Evolutionary conservation across 2,113 vertebrate species (phyloP).

Genomic region (Apaloderma vittatum): DNA sequence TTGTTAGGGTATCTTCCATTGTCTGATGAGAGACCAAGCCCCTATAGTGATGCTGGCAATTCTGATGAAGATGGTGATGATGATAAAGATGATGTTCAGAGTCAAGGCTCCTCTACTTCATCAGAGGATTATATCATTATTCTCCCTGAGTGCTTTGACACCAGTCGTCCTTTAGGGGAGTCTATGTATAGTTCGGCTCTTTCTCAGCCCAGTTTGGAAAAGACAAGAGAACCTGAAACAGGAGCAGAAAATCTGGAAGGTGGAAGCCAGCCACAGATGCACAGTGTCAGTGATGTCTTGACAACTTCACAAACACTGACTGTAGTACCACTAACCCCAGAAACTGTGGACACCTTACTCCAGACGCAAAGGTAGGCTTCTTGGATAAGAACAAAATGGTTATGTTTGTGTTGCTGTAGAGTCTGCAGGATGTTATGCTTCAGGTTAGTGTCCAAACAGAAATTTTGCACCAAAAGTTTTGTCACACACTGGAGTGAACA

Average conservation of each 20-base stretch:
- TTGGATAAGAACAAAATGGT: neutral
- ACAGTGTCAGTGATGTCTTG: conserved; percentile 78
- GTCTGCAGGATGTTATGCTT: neutral
- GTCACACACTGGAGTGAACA: rapidly evolving
- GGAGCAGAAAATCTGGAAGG: conserved; percentile 1
- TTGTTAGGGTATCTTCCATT: conserved; percentile 53
- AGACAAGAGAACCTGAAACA: conserved; percentile 56
- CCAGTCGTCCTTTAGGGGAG: conserved; percentile 91
- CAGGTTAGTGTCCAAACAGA: neutral
- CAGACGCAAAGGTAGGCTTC: conserved; percentile 67
- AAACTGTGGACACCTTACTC: conserved; percentile 55
- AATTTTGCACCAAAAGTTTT: neutral
- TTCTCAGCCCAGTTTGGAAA: conserved; percentile 87
- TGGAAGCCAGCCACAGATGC: conserved; percentile 2
- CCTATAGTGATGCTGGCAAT: neutral
- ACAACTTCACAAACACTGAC: conserved; percentile 84
- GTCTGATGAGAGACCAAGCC: neutral
- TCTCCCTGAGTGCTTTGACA: conserved; percentile 96
- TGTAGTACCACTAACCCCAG: conserved; percentile 82
- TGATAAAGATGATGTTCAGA: conserved; percentile 87
- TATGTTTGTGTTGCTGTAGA: neutral
- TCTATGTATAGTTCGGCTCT: conserved; percentile 95
- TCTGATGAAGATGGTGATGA: conserved; percentile 77
- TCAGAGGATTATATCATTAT: conserved; percentile 96
- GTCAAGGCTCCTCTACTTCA: conserved; percentile 90